Percentiles rank a stretch among this genome's conserved stretches.
Evolutionary conservation across 2,113 vertebrate species (phyloP).

Genomic region (Pipa parva): DNA sequence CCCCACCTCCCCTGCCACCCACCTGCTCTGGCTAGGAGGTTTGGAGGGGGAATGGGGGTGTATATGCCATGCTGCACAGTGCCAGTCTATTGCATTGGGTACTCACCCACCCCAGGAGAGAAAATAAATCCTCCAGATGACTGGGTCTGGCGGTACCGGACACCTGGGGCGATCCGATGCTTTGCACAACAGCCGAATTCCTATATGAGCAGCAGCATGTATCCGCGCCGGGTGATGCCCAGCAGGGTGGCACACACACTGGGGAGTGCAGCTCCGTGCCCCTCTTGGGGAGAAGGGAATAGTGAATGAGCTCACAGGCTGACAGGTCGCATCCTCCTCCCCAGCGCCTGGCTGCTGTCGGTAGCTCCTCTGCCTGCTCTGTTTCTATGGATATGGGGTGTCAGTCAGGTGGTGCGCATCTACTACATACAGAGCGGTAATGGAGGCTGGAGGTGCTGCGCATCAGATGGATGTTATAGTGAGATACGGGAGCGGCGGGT

Average conservation of each 20-base stretch:
- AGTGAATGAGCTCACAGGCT: constrained; percentile 21
- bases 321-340: constrained; percentile 3
- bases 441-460: background rate
- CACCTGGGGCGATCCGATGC: background rate
- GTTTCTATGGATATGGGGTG: constrained; percentile 39
- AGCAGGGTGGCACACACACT: too few relatives aligned
- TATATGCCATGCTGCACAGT: background rate
- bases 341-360: constrained; percentile 3
- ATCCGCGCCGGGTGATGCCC: too few relatives aligned
- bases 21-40: background rate
- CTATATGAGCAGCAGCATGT: too few relatives aligned
- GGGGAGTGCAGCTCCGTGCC: too few relatives aligned
- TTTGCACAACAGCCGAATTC: background rate
- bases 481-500: too few relatives aligned
- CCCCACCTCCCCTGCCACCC: background rate
- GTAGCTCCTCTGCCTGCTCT: constrained; percentile 22
- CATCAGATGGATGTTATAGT: background rate
- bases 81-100: constrained; percentile 1
- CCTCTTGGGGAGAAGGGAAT: too few relatives aligned
- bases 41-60: background rate
- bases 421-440: constrained; percentile 17
- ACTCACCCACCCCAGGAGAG: constrained; percentile 32
- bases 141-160: background rate
- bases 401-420: constrained; percentile 23
- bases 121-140: constrained; percentile 20